Evolutionary conservation across 1,140 invertebrate species (phyloP).

Genomic region (Drosophila hydei): DNA sequence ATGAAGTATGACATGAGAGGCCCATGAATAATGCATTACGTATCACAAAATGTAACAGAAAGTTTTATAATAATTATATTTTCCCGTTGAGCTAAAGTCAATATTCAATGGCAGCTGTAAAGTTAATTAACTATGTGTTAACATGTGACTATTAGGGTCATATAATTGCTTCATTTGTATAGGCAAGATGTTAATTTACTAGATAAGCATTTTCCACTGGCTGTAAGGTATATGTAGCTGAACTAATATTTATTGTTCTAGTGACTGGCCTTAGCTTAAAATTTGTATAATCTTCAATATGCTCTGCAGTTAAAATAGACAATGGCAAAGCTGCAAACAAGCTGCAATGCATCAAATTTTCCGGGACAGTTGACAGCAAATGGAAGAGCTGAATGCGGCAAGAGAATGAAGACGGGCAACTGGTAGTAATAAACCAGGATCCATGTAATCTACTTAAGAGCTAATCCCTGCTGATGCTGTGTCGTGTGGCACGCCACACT

Average conservation of each 20-base stretch:
- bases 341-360: conserved; percentile 71
- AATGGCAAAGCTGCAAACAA: conserved; percentile 44
- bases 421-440: conserved; percentile 73
- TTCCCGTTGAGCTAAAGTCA: too few relatives aligned
- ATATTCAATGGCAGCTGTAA: too few relatives aligned
- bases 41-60: too few relatives aligned
- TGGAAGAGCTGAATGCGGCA: background rate
- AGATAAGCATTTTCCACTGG: too few relatives aligned
- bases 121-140: too few relatives aligned
- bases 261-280: background rate
- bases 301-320: conserved; percentile 28
- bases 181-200: too few relatives aligned
- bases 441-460: conserved; percentile 83
- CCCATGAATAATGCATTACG: too few relatives aligned
- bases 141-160: too few relatives aligned
- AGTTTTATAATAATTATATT: too few relatives aligned
- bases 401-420: conserved; percentile 19
- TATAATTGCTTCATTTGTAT: too few relatives aligned
- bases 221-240: too few relatives aligned
- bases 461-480: conserved; percentile 79
- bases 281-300: background rate
- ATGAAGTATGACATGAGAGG: too few relatives aligned
- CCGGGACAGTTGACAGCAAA: conserved; percentile 43
- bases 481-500: conserved; percentile 66
- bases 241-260: background rate